Evolutionary conservation across 2,113 vertebrate species (phyloP), one percentile per base, ranked within the genome.

Genomic region (Coptodon rendalli): DNA sequence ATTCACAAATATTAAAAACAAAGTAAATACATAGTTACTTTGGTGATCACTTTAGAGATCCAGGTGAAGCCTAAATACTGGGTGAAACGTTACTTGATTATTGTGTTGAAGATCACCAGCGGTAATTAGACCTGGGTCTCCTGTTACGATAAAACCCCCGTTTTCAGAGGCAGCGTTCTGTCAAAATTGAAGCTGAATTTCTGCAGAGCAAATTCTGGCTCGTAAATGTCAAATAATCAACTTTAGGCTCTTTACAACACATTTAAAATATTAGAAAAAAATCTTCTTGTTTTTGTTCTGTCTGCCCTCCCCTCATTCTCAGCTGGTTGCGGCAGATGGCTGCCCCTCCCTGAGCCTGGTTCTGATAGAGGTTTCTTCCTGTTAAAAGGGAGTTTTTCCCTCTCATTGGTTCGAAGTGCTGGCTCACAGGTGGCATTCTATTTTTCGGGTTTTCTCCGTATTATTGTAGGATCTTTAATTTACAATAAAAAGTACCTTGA

Each of bases 221-320:
- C 1, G 1, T 6, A 22, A 38, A 68, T 50, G 16, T 38, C 36
- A 22, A 68, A 24, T 68, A 40, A 13, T 22, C n/a, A 68, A 13
- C 1, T 68, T 38, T 5, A 22, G 36, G 11, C 63, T 68, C 6
- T 68, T 68, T 68, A 40, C 4, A 1, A 40, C 36, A 22, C 34
- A 22, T 40, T 13, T 68, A 14, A 68, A 38, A n/a, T 38, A 38
- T 38, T 3, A 34, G 5, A 13, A 66, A 12, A 8, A 31, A 4
- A 2, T 22, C 52, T n/a, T 53, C 19, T 54, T 7, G 3, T 54
- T 54, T 54, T 54, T 12, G 53, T 54, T 54, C n/a, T 31, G 57
- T 61, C 27, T 61, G 24, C 56, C 13, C 24, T 29, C 0, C 57
- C 14, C 57, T 31, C 8, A 0, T 61, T 31, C 0, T 6, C 17